Evolutionary conservation across 2,113 vertebrate species (phyloP).

Genomic region (Vanacampus margaritifer): DNA sequence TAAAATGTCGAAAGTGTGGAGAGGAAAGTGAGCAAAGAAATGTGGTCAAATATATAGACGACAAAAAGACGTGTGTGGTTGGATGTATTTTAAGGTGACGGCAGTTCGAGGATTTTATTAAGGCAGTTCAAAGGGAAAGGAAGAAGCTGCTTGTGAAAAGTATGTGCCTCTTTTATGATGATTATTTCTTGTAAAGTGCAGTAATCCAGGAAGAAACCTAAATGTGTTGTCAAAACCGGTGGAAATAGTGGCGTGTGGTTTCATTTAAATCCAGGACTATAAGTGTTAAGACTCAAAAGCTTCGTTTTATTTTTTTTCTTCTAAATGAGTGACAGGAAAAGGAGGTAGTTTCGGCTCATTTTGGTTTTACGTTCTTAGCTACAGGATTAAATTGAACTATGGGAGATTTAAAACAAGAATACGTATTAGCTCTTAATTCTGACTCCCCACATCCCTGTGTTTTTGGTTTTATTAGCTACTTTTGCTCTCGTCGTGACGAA

Average conservation of each 20-base stretch:
- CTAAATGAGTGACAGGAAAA: neutral
- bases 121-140: neutral
- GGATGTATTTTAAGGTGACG: neutral
- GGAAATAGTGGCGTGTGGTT: slow-evolving; percentile 14
- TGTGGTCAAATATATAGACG: neutral
- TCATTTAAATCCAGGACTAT: neutral
- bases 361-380: neutral
- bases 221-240: neutral
- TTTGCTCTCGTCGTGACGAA: neutral
- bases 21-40: slow-evolving; percentile 10
- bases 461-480: neutral
- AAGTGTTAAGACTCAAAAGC: neutral
- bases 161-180: slow-evolving; percentile 51
- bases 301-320: neutral
- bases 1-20: slow-evolving; percentile 9
- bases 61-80: neutral
- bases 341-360: neutral
- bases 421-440: neutral
- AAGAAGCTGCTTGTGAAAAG: slow-evolving; percentile 21
- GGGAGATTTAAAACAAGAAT: neutral
- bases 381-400: neutral
- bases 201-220: slow-evolving; percentile 2
- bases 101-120: slow-evolving; percentile 6
- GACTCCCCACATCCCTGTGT: neutral
- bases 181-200: slow-evolving; percentile 30